Conservation (phyloP, 2,888 invertebrate genomes). For the Sarcophaga carnaria region DNA sequence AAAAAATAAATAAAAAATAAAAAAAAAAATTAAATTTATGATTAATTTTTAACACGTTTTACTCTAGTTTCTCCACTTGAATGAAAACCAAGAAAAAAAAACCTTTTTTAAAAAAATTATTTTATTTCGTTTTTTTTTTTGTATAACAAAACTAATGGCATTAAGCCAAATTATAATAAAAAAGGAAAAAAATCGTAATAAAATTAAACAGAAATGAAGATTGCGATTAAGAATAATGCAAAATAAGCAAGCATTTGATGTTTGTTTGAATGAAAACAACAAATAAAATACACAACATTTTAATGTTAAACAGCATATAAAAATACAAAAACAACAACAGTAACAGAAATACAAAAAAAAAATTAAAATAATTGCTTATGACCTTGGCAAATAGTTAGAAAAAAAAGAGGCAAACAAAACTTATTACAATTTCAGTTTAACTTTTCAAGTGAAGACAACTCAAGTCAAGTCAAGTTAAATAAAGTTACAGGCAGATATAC, state of each 20-base stretch:
- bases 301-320: conserved; percentile 18
- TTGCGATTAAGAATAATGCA: background rate
- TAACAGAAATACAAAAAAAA: background rate
- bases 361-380: conserved; percentile 66
- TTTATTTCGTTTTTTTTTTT: background rate
- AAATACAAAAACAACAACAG: background rate
- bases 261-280: conserved; percentile 40
- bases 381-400: conserved; percentile 56
- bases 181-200: background rate
- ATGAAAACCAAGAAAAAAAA: conserved; percentile 41
- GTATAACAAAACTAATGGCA: conserved; percentile 45
- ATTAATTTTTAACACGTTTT: conserved; percentile 62
- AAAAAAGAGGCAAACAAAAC: conserved; percentile 39
- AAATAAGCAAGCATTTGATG: background rate
- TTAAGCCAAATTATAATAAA: conserved; percentile 46
- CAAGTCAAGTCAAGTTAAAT: background rate
- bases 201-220: conserved; percentile 36
- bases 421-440: conserved; percentile 53
- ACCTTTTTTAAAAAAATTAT: conserved; percentile 25
- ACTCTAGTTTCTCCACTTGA: conserved; percentile 67
- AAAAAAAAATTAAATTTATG: conserved; percentile 20
- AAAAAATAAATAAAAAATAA: background rate
- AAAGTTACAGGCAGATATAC: too few relatives aligned
- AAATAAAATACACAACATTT: conserved; percentile 8
- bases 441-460: background rate